Conservation (phyloP, 2,113 vertebrate genomes). For the Irena cyanogastra region DNA sequence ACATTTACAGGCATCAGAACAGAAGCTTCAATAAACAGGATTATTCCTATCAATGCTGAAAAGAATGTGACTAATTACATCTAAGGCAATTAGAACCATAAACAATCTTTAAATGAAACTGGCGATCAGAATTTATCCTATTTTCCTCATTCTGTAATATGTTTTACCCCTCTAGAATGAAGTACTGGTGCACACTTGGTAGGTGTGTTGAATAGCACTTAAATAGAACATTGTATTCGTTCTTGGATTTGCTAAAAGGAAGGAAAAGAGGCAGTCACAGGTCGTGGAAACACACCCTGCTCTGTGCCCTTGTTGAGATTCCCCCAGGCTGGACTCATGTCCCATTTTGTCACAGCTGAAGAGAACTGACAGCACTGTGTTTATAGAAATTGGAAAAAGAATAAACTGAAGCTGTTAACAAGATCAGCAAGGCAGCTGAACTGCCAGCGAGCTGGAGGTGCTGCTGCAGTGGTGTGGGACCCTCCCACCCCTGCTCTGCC, state of each 20-base stretch:
- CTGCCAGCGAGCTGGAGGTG: neutral
- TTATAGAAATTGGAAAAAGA: neutral
- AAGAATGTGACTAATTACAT: neutral
- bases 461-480: neutral
- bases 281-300: neutral
- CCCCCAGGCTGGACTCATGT: neutral
- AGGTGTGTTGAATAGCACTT: neutral
- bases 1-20: neutral
- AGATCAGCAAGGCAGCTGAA: neutral
- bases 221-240: neutral
- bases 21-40: neutral
- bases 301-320: neutral
- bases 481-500: neutral
- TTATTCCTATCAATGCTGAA: neutral
- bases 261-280: neutral
- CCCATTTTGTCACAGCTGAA: neutral
- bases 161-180: neutral
- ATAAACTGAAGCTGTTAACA: neutral
- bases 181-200: neutral
- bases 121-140: neutral
- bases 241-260: neutral
- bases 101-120: neutral
- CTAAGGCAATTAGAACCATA: neutral
- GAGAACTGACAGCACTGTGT: neutral
- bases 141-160: neutral